Evolutionary conservation across 2,888 invertebrate species (phyloP).

Genomic region (Nycteola revayana): DNA sequence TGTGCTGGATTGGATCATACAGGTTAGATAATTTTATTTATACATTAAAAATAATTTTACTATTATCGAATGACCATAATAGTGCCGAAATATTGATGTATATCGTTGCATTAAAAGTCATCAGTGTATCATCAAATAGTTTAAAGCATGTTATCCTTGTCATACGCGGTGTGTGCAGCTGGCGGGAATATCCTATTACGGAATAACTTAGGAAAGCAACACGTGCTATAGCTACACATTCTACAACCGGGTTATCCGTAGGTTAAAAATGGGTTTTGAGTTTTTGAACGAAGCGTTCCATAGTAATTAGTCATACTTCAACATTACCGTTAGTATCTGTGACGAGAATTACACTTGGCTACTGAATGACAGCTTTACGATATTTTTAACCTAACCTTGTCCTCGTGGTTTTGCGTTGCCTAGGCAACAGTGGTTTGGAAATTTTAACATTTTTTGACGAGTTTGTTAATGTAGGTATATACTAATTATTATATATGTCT

Average conservation of each 20-base stretch:
- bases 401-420: constrained; percentile 29
- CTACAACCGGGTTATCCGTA: constrained; percentile 13
- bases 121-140: too few species aligned
- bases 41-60: constrained; percentile 9
- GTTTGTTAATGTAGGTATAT: too few species aligned
- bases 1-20: constrained; percentile 55
- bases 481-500: too few species aligned
- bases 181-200: constrained; percentile 21
- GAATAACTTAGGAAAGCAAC: constrained; percentile 22
- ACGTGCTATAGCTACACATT: constrained; percentile 25
- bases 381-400: constrained; percentile 19
- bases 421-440: constrained; percentile 33
- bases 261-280: constrained; percentile 7
- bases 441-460: too few species aligned
- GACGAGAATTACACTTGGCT: too few species aligned
- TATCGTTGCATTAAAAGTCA: too few species aligned
- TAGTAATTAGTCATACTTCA: constrained; percentile 14
- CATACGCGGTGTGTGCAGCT: constrained; percentile 1
- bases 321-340: constrained; percentile 3
- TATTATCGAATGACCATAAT: too few species aligned
- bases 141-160: too few species aligned
- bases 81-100: too few species aligned
- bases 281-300: too few species aligned
- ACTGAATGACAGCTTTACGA: too few species aligned
- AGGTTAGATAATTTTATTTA: constrained; percentile 40